These are phyloP conservation scores for Eulacestoma nigropectus DNA, from an alignment of 2,113 vertebrate species.

Conservation along the genomic window DNA sequence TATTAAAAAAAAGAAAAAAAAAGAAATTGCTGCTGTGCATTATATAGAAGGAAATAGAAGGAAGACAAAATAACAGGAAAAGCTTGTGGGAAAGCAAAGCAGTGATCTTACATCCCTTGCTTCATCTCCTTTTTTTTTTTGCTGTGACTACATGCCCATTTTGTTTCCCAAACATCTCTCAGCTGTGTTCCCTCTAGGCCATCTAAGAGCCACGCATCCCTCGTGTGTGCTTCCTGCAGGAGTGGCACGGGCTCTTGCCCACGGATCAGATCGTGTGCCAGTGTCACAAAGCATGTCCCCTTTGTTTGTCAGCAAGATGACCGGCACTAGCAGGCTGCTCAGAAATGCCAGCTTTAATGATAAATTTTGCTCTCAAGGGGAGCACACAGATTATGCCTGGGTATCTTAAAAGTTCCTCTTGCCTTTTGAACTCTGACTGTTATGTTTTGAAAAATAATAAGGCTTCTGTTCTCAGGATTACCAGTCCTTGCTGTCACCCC, in stretches of 20 bases:
- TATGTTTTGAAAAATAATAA: not conserved
- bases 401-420: not conserved
- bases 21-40: not conserved
- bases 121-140: not conserved
- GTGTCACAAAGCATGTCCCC: slow-evolving; percentile 15
- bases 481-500: slow-evolving; percentile 1
- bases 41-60: not conserved
- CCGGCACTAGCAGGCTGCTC: slow-evolving; percentile 16
- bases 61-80: not conserved
- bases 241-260: not conserved
- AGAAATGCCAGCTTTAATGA: slow-evolving; percentile 22
- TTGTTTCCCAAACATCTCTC: not conserved
- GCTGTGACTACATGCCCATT: not conserved
- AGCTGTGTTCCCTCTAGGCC: not conserved
- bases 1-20: not conserved
- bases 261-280: fast-evolving
- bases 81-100: not conserved
- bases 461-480: not conserved
- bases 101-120: not conserved
- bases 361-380: not conserved
- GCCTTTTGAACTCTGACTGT: not conserved
- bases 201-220: not conserved
- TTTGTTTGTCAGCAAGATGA: not conserved
- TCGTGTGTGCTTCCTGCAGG: not conserved
- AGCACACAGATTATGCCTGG: not conserved